phyloP scores from a whole-genome alignment of 2,113 vertebrate genomes.

The Pangasianodon hypophthalmus region DNA sequence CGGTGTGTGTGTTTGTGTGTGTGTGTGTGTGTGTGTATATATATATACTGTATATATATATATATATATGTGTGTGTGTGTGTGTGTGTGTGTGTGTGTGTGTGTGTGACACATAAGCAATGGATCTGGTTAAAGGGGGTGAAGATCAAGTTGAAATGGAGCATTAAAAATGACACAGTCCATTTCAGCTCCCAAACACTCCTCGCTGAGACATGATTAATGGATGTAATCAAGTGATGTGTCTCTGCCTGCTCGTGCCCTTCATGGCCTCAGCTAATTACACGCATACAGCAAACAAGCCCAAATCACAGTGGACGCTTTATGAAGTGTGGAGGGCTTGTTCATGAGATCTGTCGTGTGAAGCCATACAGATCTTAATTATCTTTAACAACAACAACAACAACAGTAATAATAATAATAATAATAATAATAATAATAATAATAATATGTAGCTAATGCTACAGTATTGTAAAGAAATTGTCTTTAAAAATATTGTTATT shows the following conservation, averaged over 20 bases:
- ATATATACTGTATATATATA: neutral
- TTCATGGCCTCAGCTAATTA: constrained; percentile 64
- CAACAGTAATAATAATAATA: neutral
- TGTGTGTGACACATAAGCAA: constrained; percentile 49
- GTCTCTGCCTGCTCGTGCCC: constrained; percentile 57
- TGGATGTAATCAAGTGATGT: constrained; percentile 70
- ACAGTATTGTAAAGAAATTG: neutral
- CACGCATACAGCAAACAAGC: constrained; percentile 61
- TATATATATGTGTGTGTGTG: neutral
- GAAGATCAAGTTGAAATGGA: constrained; percentile 65
- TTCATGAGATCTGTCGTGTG: constrained; percentile 34
- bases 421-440: neutral
- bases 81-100: constrained; percentile 35
- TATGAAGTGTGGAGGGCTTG: constrained; percentile 51
- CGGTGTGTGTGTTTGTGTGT: neutral
- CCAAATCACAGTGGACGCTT: constrained; percentile 59
- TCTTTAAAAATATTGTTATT: neutral
- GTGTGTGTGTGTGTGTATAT: neutral
- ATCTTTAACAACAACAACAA: constrained; percentile 14
- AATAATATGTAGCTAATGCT: neutral
- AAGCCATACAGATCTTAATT: constrained; percentile 36
- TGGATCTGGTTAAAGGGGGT: constrained; percentile 47
- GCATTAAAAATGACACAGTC: constrained; percentile 59
- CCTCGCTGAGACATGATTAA: constrained; percentile 63
- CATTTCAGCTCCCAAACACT: constrained; percentile 60